Conservation (phyloP, 2,797 vertebrate genomes). For the Austrolebias charrua region DNA sequence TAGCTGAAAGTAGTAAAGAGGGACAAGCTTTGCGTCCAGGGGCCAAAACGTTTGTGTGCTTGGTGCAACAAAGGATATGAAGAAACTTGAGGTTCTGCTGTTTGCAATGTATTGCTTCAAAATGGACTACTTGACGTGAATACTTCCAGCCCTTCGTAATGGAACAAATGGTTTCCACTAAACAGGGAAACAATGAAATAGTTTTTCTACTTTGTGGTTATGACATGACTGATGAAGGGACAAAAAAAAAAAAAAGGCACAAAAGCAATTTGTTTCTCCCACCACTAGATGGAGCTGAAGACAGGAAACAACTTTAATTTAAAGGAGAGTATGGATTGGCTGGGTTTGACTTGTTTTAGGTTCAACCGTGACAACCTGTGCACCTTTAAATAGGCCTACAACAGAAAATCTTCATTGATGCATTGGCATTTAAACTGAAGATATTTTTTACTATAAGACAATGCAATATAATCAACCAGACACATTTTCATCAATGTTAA, state of each 20-base stretch:
- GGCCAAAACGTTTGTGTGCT: conserved; percentile 42
- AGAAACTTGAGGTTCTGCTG: conserved; percentile 14
- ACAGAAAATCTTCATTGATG: not conserved
- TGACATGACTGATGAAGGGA: too few species aligned
- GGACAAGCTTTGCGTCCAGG: not conserved
- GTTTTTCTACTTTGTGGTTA: not conserved
- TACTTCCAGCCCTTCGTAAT: not conserved
- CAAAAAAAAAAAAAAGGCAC: not conserved
- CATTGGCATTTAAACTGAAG: not conserved
- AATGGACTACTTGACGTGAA: not conserved
- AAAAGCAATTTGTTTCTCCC: not conserved
- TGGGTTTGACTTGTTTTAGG: too few species aligned
- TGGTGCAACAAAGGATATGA: conserved; percentile 68
- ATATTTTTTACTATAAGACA: not conserved
- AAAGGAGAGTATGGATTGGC: not conserved
- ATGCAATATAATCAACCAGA: not conserved
- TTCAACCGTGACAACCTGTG: not conserved
- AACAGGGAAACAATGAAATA: not conserved
- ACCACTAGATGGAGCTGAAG: conserved; percentile 42
- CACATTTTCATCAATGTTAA: conserved; percentile 7
- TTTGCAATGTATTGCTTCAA: conserved; percentile 25
- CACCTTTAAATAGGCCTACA: not conserved
- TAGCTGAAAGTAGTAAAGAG: not conserved
- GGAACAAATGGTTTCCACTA: not conserved
- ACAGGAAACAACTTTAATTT: not conserved